Percentiles rank a stretch among this genome's conserved stretches.
phyloP scores from a whole-genome alignment of 2,888 invertebrate genomes.

The Mythimna ferrago region DNA sequence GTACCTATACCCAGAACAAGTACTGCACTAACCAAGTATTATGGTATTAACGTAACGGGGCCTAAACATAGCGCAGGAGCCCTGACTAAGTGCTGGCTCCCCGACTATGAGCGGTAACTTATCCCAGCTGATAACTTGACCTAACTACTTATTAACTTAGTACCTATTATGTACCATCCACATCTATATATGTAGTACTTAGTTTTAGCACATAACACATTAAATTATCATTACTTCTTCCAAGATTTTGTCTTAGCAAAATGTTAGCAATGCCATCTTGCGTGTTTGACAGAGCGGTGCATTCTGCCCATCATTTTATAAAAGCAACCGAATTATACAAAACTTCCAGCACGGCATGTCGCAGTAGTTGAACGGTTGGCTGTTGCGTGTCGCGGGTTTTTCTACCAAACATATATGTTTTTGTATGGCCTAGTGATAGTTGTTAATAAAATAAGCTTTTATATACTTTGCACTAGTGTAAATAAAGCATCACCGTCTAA shows the following conservation, averaged over 20 bases:
- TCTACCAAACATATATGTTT: too few relatives aligned
- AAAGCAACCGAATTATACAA: not conserved
- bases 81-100: constrained; percentile 18
- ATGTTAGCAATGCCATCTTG: not conserved
- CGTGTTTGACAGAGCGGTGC: not conserved
- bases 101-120: constrained; percentile 19
- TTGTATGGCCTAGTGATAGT: too few relatives aligned
- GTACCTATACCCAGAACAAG: not conserved
- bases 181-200: not conserved
- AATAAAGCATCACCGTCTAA: too few relatives aligned
- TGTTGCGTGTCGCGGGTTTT: too few relatives aligned
- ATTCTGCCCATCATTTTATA: not conserved
- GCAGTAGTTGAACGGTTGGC: too few relatives aligned
- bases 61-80: constrained; percentile 45
- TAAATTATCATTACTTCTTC: not conserved
- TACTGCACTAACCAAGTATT: constrained; percentile 23
- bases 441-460: too few relatives aligned
- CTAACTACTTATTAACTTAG: constrained; percentile 15
- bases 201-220: not conserved
- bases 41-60: constrained; percentile 55
- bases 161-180: not conserved
- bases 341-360: not conserved
- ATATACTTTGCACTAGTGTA: too few relatives aligned
- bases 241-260: not conserved
- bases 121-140: constrained; percentile 17